Evolutionary conservation across 2,888 invertebrate species (phyloP).

Genomic region (Philhelius pedissequus): DNA sequence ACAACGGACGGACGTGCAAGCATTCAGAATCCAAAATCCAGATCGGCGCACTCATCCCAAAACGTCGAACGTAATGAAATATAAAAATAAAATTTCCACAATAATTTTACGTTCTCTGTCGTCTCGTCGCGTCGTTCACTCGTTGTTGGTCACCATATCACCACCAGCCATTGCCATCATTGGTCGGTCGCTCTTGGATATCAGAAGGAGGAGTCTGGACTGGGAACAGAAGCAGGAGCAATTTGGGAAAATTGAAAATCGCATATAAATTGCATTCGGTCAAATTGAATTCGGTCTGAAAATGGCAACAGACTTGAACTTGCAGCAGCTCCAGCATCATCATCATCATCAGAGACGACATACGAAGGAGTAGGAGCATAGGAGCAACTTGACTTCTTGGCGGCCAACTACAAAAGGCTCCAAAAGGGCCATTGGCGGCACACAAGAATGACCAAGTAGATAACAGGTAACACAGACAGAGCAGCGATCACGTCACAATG

Average conservation of each 20-base stretch:
- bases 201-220: constrained; percentile 13
- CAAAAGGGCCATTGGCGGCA: constrained; percentile 57
- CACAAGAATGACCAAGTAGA: constrained; percentile 63
- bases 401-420: constrained; percentile 65
- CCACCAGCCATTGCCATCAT: not conserved
- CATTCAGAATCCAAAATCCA: constrained; percentile 25
- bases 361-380: constrained; percentile 6
- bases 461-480: constrained; percentile 62
- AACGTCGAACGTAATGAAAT: constrained; percentile 62
- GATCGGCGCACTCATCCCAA: constrained; percentile 17
- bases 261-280: constrained; percentile 67
- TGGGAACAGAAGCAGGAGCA: constrained; percentile 54
- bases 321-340: not conserved
- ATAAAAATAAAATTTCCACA: constrained; percentile 66
- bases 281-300: constrained; percentile 66
- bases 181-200: not conserved
- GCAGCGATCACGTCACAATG: constrained; percentile 44
- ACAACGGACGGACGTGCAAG: constrained; percentile 42
- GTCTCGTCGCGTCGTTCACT: not conserved
- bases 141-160: not conserved
- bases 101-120: constrained; percentile 54
- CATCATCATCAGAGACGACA: not conserved
- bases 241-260: constrained; percentile 69
- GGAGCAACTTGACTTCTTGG: constrained; percentile 54
- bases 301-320: constrained; percentile 34